These are phyloP conservation scores for Tricholauxania praeusta DNA, from an alignment of 2,888 invertebrate species.

Conservation along the genomic window DNA sequence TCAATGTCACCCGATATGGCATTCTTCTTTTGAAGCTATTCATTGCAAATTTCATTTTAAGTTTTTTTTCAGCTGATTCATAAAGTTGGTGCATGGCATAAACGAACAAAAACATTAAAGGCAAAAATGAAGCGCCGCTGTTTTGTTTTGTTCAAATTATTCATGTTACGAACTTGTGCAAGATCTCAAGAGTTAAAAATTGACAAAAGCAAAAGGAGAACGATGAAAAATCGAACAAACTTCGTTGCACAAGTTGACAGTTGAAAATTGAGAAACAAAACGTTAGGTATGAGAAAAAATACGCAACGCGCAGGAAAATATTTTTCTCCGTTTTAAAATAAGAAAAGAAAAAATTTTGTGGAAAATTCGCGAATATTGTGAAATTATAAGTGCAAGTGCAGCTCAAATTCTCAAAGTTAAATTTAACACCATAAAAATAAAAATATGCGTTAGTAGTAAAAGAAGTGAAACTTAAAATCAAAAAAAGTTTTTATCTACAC, in stretches of 20 bases:
- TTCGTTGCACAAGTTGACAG: conserved; percentile 5
- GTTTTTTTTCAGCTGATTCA: background rate
- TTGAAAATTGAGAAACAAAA: background rate
- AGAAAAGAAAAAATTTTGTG: background rate
- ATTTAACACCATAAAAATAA: too few relatives aligned
- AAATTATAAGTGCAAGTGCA: background rate
- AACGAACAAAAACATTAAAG: conserved; percentile 26
- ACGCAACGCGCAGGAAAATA: too few relatives aligned
- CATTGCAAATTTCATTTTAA: background rate
- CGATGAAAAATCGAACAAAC: conserved; percentile 11
- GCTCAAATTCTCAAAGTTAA: background rate
- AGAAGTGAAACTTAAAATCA: background rate
- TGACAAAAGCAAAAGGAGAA: background rate
- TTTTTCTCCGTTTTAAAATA: too few relatives aligned
- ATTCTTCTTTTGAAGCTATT: too few relatives aligned
- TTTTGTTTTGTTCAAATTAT: conserved; percentile 12
- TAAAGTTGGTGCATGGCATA: conserved; percentile 14
- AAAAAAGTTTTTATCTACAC: background rate
- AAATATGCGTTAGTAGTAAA: too few relatives aligned
- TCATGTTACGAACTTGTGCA: background rate
- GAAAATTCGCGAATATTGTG: background rate
- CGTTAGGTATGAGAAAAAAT: too few relatives aligned
- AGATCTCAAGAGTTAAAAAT: background rate
- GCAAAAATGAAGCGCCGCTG: background rate
- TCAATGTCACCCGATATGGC: background rate